These are phyloP conservation scores for Sitta carolinensis DNA, from an alignment of 2,797 vertebrate genomes.

Conservation along the genomic window DNA sequence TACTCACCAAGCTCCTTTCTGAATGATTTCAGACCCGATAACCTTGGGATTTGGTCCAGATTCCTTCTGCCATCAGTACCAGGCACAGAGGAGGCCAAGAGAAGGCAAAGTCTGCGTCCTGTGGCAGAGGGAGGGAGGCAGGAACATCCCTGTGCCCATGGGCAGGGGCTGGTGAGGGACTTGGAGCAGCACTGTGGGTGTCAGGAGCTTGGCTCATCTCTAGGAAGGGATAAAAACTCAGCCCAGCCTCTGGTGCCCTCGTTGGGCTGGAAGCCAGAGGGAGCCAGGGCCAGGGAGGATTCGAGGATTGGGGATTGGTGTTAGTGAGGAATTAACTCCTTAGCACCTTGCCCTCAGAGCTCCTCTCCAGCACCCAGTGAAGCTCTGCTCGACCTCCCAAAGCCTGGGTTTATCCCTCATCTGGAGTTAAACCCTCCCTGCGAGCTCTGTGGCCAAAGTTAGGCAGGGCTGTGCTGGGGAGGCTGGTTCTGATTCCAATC, in stretches of 20 bases:
- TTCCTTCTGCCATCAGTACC: background rate
- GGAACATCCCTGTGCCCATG: background rate
- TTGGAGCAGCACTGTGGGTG: background rate
- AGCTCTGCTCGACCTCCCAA: background rate
- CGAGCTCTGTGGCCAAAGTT: background rate
- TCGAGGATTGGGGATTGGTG: background rate
- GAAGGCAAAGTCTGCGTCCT: background rate
- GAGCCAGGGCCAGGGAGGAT: background rate
- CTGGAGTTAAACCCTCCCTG: background rate
- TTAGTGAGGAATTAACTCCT: background rate
- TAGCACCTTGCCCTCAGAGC: background rate
- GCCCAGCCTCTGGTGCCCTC: background rate
- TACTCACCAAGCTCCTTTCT: background rate
- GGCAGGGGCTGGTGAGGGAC: background rate
- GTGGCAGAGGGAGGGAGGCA: background rate
- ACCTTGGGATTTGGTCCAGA: background rate
- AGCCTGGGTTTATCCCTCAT: background rate
- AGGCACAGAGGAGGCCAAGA: background rate
- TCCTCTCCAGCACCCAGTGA: background rate
- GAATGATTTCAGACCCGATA: background rate
- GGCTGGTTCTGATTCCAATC: background rate
- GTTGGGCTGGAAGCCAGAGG: conserved; percentile 11
- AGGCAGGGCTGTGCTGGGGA: background rate
- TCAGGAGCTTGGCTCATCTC: background rate
- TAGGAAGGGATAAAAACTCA: background rate